Base-by-base conservation (phyloP, 1,140 invertebrate genomes). In the Berghia stephanieae region DNA sequence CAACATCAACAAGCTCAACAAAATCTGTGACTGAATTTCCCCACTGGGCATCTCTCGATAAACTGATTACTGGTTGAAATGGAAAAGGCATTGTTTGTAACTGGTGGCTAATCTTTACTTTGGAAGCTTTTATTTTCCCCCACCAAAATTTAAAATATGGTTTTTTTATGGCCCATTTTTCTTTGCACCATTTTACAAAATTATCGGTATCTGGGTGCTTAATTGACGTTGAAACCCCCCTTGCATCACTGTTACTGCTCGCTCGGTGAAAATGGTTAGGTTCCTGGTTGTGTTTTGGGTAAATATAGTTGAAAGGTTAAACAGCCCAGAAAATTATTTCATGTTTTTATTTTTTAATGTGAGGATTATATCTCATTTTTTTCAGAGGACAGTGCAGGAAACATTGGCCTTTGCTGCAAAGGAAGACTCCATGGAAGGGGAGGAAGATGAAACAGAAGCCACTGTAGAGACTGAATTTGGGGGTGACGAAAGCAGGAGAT, bases 401-500 rank as follows among this genome's bases (percentile, higher is more conserved):
- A 70, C 42, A n/a, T 79, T n/a, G 36, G 79, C 79, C 34, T 80
- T 80, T 73, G 80, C 77, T 10, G 77, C n/a, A n/a, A n/a, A n/a
- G n/a, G n/a, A 81, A 40, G 86, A 86, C 79, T 71, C 82, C 10
- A 78, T 86, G 77, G 86, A 86, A 77, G 86, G 85, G 34, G 86
- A 85, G 55, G 86, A 87, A 73, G 85, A 86, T 67, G 86, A 86
- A n/a, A n/a, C n/a, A n/a, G n/a, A n/a, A 55, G 85, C 79, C 21
- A 84, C 82, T 60, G 85, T 88, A 3, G 86, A 88, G 66, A 84
- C 80, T 10, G 85, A 86, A 27, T 83, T 84, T 43, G 76, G 8
- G 18, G 71, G 38, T 40, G 81, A 80, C 40, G 83, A 82, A n/a
- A 46, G 67, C 27, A 46, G 75, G 73, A 52, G 81, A 84, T 66